Evolutionary conservation across 2,113 vertebrate species (phyloP), one percentile per base, ranked within the genome.

Genomic region (Acinonyx jubatus): DNA sequence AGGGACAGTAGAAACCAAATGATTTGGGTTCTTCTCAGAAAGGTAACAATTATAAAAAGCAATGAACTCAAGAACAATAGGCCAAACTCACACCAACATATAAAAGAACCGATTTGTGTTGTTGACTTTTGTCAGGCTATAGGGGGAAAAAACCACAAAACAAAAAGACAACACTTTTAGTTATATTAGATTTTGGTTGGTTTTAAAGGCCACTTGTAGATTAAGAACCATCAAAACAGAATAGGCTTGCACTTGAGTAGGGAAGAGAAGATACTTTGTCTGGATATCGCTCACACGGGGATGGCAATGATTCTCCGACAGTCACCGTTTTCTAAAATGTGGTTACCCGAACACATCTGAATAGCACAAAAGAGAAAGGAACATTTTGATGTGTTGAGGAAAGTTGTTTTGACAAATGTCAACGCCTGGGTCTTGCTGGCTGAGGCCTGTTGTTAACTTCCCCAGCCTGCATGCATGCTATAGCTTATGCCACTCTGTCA

Each of bases 321-420:
- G 97, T 74, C 95, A 96, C 94, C 81, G 19, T 90, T 96, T 96
- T 89, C 95, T 90, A 95, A 94, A 92, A 92, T 25, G n/a, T 36
- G 89, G 97, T 96, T 93, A 96, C 92, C 83, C 18, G 88, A 89
- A 78, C 76, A 89, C 96, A 96, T 98, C 97, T 96, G 94, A 98
- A 94, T 95, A 96, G 94, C 92, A 98, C 97, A 98, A 94, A 98
- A 91, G 95, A 91, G 94, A 94, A 94, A 91, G 66, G 96, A 96
- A 91, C 95, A 98, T 98, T 97, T 96, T 96, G 97, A 98, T 97
- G 96, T 82, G 92, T 91, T 31, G 97, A 96, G 94, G 90, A 94
- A 93, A 94, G 97, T 96, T 98, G 98, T 98, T 98, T 98, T 98
- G 98, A 98, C 98, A 98, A 98, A 98, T 96, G 98, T 98, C 98